Base-by-base conservation (phyloP, 1,140 invertebrate species). In the Harpegnathos saltator region DNA sequence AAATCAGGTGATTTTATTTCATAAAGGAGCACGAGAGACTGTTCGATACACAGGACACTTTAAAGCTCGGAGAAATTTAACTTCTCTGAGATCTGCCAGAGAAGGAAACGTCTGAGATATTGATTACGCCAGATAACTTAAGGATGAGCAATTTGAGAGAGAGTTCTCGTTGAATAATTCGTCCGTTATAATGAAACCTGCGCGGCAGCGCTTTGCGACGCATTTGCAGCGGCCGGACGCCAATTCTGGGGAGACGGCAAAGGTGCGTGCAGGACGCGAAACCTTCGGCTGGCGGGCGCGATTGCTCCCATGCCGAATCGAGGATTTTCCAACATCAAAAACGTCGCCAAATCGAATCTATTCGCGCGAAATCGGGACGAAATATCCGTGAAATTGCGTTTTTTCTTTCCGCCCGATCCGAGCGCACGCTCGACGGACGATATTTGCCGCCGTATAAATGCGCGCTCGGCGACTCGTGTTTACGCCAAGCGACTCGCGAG, bases 341-440 rank as follows among this genome's bases (percentile, higher is more conserved):
- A 44, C 74, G 52, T 54, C 19, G 75, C 11, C 24, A 59, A 71
- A 80, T 69, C 75, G 75, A 80, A 71, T 58, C 52, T 63, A 38
- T 26, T 44, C 22, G 24, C 48, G 26, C 38, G 65, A 54, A 62
- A 77, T 72, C 22, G 44, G 52, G 68, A 84, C 38, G 73, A 80
- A 77, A 83, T 38, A 80, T 48, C 59, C 80, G 58, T 83, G 77
- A 85, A 82, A 86, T 86, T 84, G 66, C 59, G n/a, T 48, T 56
- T 26, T 56, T 52, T 24, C 15, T 38, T n/a, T 19, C 61, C 22
- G 26, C 29, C 2, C 24, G 19, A 29, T n/a, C 26, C 59, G 11
- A 44, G 19, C 38, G 11, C 29, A 38, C 22, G 22, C 17, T 50
- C 26, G 24, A 69, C 11, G 24, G 17, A 26, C 24, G 24, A 69